Evolutionary conservation across 2,888 invertebrate species (phyloP), one percentile per base, ranked within the genome.

Genomic region (Trypoxylon attenuatum): DNA sequence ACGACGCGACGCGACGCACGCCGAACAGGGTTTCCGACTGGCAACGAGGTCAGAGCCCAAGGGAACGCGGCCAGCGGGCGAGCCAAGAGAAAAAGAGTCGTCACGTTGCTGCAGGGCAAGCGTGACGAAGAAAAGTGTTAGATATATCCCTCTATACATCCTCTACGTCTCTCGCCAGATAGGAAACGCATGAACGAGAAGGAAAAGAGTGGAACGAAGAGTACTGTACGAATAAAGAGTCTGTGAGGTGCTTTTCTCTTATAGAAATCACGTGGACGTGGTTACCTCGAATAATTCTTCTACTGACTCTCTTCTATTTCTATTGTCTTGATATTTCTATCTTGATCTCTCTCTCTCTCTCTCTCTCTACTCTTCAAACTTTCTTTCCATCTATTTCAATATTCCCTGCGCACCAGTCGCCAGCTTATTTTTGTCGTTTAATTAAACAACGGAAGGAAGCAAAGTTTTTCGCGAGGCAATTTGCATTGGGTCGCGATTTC

Each of bases 11-110:
- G 33, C 57, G 51, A 23, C 13, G 51, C 46, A 62, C 57, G 58
- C 43, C 57, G 51, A 23, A 19, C 19, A 19, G 57, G 23, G 25
- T 52, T 52, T 58, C 46, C 52, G 29, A 39, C 15, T 39, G 15
- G 25, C 57, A 62, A 62, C 41, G 57, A 42, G 62, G 57, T 58
- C 62, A 62, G 51, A 21, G 41, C 61, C 41, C 41, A 57, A 33
- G 57, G 33, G 51, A 62, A 51, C 50, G 25, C 15, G 19, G 55
- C 25, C 22, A 33, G 13, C 33, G 4, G n/a, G 33, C n/a, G 33
- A 33, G 33, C 33, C 10, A 1, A 5, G 15, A 6, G 38, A 1
- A 5, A 23, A 45, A 53, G 33, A 43, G 33, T 15, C 33, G 33
- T 33, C 10, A 33, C 33, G 33, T 33, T 33, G n/a, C n/a, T n/a